Base-by-base conservation (phyloP, 2,888 invertebrate species). In the Tuta absoluta region DNA sequence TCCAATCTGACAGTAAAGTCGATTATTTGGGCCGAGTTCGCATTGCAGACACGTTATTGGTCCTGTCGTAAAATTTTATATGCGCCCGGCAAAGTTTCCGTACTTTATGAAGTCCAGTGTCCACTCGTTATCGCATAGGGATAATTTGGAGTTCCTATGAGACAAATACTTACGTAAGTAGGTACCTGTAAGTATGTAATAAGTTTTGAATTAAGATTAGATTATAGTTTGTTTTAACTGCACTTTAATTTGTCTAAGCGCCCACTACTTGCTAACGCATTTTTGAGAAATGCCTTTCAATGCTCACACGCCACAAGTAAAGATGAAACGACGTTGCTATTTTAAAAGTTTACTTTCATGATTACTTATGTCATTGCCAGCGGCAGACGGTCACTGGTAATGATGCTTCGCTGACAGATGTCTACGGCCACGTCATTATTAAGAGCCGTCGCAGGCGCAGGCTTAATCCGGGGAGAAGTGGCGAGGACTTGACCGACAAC, bases 401-500 rank as follows among this genome's bases (percentile, higher is more conserved):
- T 38, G 51, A 28, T n/a, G 24, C 49, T 5, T 19, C 11, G 33
- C 28, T 62, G 62, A 62, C 51, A 62, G 62, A 62, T 62, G 51
- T 62, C 62, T 65, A 65, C 65, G 23, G 12, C 75, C 76, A 80
- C 76, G 78, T 85, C 84, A 84, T 82, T 79, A 85, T 84, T 82
- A 82, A 78, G 76, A 74, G 72, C 73, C 63, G 70, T 69, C 70
- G 70, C 56, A 28, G 11, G 24, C 71, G 72, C 71, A 70, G 70
- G 74, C 80, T 83, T 83, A 85, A 87, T 87, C 84, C 85, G 78
- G 78, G 19, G 33, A 56, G 56, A 33, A 56, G 66, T 33, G 48
- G 51, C 23, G 51, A 61, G 58, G 66, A 81, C 82, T 82, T 82
- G 85, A 84, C 84, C 79, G 80, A 85, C 87, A 81, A 87, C 87